Conservation (phyloP, 2,797 vertebrate species). For the Chaunax sp. region DNA sequence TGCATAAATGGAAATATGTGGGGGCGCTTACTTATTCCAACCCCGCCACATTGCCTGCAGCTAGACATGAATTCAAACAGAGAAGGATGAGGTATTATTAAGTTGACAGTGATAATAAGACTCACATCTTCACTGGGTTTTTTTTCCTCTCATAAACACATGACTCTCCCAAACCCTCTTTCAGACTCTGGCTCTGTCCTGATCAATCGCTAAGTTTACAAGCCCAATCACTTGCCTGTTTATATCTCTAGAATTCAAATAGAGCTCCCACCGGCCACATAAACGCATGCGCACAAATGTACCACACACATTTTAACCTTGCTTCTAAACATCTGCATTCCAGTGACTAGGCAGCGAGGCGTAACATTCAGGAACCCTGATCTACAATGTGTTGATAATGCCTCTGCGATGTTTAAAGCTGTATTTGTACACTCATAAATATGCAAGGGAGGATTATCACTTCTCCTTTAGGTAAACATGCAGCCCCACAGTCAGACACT, state of each 20-base stretch:
- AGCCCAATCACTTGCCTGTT: conserved; percentile 28
- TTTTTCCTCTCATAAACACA: conserved; percentile 15
- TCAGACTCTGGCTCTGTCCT: neutral
- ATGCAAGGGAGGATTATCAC: conserved; percentile 56
- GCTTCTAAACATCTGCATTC: conserved; percentile 18
- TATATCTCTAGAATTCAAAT: conserved; percentile 31
- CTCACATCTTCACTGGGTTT: conserved; percentile 10
- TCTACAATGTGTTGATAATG: conserved; percentile 36
- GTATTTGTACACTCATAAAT: conserved; percentile 50
- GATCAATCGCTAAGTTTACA: conserved; percentile 21
- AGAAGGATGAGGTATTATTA: conserved; percentile 44
- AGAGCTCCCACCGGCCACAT: conserved; percentile 7
- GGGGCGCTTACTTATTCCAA: conserved; percentile 31
- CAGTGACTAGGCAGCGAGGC: conserved; percentile 27
- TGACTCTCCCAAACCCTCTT: neutral
- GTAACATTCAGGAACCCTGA: conserved; percentile 27
- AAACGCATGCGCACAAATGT: conserved; percentile 8
- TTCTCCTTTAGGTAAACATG: conserved; percentile 54
- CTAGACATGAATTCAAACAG: conserved; percentile 24
- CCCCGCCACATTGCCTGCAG: conserved; percentile 15
- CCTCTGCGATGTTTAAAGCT: conserved; percentile 54
- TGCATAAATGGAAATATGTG: conserved; percentile 18
- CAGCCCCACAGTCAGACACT: conserved; percentile 27
- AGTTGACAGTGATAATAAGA: conserved; percentile 31
- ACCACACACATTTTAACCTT: conserved; percentile 10